Base-by-base conservation (phyloP, 2,113 vertebrate genomes). In the Fregetta grallaria region DNA sequence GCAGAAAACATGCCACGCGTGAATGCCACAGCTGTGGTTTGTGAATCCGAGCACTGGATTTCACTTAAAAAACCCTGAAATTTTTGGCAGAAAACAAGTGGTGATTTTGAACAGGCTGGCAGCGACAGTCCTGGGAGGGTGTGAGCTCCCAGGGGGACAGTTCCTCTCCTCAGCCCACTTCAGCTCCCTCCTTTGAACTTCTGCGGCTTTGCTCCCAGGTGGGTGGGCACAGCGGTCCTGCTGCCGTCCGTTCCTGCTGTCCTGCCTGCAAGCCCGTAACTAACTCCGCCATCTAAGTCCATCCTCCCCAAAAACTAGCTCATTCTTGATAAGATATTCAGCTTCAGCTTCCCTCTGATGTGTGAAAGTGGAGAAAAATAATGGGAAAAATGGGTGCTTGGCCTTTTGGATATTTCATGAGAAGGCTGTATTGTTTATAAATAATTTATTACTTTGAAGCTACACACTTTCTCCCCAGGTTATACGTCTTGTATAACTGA, bases 381-480 rank as follows among this genome's bases (percentile, higher is more conserved):
- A 88, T 47, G 22, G 44, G 56, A 71, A 75, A 94, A 94, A 87
- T 18, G n/a, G 21, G 26, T 72, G n/a, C 85, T 82, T 92, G 81
- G 56, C 49, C 67, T 93, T 90, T 67, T 91, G 88, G 86, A 72
- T 96, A 88, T 96, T 97, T 97, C 29, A 94, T 84, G 83, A 96
- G 70, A 88, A 73, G n/a, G 26, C 53, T 88, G 63, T 75, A 62
- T 91, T 83, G 73, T 86, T 94, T 90, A 94, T 97, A 95, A 96
- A 95, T 97, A 90, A 95, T 94, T 89, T 91, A 97, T 97, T 53
- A 55, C 72, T 88, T 91, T 65, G 77, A 94, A 94, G 81, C 42
- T 68, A 66, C 55, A 66, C 34, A 34, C 79, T 76, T 87, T 90
- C 59, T 95, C 89, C 75, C 72, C 40, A 63, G 95, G 73, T 96